A percentile compares a stretch with the other conserved stretches of the same genome.
Conservation (phyloP, 30 jellyfish, hydroid and myxozoan genomes). For the Cassiopea andromeda region DNA sequence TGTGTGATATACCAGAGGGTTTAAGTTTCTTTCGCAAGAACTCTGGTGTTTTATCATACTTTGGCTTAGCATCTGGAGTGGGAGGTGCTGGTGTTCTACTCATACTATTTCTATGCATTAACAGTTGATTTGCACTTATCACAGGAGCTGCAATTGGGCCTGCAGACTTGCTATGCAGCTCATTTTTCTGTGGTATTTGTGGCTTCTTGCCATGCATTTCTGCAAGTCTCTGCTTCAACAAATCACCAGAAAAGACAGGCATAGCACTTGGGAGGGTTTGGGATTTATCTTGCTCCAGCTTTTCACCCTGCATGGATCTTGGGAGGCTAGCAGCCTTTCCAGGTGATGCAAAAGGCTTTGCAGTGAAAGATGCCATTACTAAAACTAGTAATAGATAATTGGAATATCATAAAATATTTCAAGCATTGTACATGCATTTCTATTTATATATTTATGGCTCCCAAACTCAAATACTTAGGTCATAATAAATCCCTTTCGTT, state of each 20-base stretch:
- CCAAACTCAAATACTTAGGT: no score
- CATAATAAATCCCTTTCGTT: no score
- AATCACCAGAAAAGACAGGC: conserved; percentile 62
- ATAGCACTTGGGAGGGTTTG: conserved; percentile 30
- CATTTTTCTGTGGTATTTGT: background rate
- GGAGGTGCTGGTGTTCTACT: conserved; percentile 70
- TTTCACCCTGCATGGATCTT: conserved; percentile 1
- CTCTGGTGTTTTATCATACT: conserved; percentile 40
- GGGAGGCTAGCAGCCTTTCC: conserved; percentile 36
- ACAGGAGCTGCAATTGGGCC: conserved; percentile 23
- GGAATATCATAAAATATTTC: no score
- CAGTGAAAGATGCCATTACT: conserved; percentile 23
- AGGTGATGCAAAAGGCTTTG: conserved; percentile 34
- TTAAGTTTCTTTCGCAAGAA: conserved; percentile 54
- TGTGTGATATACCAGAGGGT: conserved; percentile 14
- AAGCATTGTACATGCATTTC: no score
- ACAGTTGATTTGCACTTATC: conserved; percentile 18
- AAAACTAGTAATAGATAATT: background rate
- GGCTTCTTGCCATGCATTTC: conserved; percentile 11
- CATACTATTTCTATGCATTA: conserved; percentile 36
- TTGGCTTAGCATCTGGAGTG: conserved; percentile 45
- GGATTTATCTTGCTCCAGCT: background rate
- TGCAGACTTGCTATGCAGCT: background rate
- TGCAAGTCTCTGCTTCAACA: conserved; percentile 47
- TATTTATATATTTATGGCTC: no score